Evolutionary conservation across 2,888 invertebrate genomes (phyloP).

Genomic region (Isoperla grammatica): DNA sequence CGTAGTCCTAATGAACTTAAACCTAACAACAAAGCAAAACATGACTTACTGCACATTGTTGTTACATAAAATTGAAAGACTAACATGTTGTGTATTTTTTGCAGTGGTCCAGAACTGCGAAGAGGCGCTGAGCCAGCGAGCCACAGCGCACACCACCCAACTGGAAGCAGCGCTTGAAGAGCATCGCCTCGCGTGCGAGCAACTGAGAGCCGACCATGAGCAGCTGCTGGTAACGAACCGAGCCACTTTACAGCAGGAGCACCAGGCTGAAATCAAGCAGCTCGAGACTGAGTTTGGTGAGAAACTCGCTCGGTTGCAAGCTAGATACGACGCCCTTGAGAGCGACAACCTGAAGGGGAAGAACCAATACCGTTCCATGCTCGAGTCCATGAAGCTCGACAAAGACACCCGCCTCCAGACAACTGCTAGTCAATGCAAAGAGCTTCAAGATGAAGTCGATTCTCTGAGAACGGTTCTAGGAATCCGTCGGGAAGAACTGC

Average conservation of each 20-base stretch:
- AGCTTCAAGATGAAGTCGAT: constrained; percentile 66
- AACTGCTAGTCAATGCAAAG: constrained; percentile 26
- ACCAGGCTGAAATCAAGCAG: constrained; percentile 34
- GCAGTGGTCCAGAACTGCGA: too few relatives aligned
- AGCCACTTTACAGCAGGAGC: not conserved
- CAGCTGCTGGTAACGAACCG: not conserved
- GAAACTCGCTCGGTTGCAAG: constrained; percentile 26
- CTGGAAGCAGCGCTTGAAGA: constrained; percentile 27
- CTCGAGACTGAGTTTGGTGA: constrained; percentile 39
- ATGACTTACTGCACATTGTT: too few relatives aligned
- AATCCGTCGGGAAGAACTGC: constrained; percentile 79
- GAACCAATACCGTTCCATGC: constrained; percentile 39
- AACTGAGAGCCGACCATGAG: constrained; percentile 19
- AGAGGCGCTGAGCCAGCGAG: too few relatives aligned
- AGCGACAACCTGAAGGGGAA: constrained; percentile 41
- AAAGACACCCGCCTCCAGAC: constrained; percentile 37
- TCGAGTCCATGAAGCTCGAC: constrained; percentile 42
- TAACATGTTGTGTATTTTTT: too few relatives aligned
- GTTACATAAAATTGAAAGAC: too few relatives aligned
- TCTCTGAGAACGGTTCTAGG: constrained; percentile 85
- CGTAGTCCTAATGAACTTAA: too few relatives aligned
- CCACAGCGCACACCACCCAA: not conserved
- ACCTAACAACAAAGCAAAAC: too few relatives aligned
- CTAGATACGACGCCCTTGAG: constrained; percentile 30
- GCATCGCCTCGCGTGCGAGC: constrained; percentile 36